These are phyloP conservation scores for Ictidomys tridecemlineatus DNA, from an alignment of 2,113 vertebrate species.

Conservation along the genomic window DNA sequence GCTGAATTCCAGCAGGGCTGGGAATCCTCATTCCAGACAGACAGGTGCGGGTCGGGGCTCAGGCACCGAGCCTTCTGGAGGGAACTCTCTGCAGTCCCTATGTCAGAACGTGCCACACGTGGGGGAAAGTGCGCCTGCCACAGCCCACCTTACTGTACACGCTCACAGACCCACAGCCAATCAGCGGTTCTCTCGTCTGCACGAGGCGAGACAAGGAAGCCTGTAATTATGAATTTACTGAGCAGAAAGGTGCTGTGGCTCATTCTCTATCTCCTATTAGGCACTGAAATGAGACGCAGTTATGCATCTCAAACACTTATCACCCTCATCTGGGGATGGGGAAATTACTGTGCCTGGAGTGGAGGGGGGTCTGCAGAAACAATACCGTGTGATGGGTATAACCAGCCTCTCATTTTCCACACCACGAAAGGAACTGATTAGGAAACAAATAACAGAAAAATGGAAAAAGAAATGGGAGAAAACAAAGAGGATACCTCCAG, in stretches of 20 bases:
- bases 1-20: slow-evolving; percentile 13
- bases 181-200: slow-evolving; percentile 2
- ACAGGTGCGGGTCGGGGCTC: background rate
- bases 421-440: slow-evolving; percentile 31
- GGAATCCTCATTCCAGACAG: slow-evolving; percentile 35
- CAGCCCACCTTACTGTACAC: background rate
- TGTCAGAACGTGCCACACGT: background rate
- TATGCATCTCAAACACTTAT: slow-evolving; percentile 70
- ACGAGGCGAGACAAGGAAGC: slow-evolving; percentile 36
- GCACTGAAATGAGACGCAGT: slow-evolving; percentile 62
- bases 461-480: background rate
- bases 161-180: background rate
- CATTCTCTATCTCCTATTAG: slow-evolving; percentile 64
- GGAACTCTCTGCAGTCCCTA: background rate
- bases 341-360: background rate
- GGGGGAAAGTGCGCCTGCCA: background rate
- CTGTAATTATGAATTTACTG: slow-evolving; percentile 75
- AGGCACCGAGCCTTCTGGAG: background rate
- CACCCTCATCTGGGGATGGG: slow-evolving; percentile 56
- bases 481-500: background rate
- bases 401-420: slow-evolving; percentile 2
- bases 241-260: slow-evolving; percentile 65
- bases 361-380: background rate
- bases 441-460: slow-evolving; percentile 60
- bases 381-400: slow-evolving; percentile 3